Evolutionary conservation across 2,113 vertebrate species (phyloP), one percentile per base, ranked within the genome.

Genomic region (Pangasianodon hypophthalmus): DNA sequence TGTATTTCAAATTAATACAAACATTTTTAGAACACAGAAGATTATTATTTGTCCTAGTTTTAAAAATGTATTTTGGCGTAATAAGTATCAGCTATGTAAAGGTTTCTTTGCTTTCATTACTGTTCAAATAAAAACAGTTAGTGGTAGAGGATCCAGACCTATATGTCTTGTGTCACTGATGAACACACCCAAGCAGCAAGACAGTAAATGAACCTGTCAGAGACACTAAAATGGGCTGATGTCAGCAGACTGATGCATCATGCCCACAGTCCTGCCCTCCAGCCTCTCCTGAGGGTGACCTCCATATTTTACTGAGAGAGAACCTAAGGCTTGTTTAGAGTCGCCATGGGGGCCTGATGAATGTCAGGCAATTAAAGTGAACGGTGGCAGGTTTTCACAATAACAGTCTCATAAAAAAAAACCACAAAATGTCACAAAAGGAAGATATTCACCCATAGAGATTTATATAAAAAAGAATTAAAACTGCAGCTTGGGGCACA

Each of bases 331-430:
- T 32, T 69, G 87, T 87, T 75, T 1, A 73, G 84, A 44, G 77
- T 88, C 48, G 10, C 84, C 90, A 24, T 90, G 89, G 89, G 87
- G 86, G 81, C 91, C 90, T 93, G 91, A 93, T 93, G 77, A 93
- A 94, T 93, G 60, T 84, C 92, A 93, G 90, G 85, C 91, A 92
- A 92, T 89, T 89, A 95, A 94, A 93, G 94, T 94, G 92, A 94
- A 87, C 88, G 4, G 85, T 93, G 90, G 91, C 80, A 87, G 50
- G 48, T n/a, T 16, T 69, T 89, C 85, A 84, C 46, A 46, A 60
- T 77, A 58, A 87, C 67, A 54, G 26, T 1, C 50, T 84, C n/a
- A 56, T 26, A 64, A 26, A 10, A 26, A 10, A 84, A 46, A 37
- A 92, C 91, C 77, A 90, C 54, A 71, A 44, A 37, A 6, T 82